Evolutionary conservation across 1,140 invertebrate genomes (phyloP).

Genomic region (Calosoma granatense): DNA sequence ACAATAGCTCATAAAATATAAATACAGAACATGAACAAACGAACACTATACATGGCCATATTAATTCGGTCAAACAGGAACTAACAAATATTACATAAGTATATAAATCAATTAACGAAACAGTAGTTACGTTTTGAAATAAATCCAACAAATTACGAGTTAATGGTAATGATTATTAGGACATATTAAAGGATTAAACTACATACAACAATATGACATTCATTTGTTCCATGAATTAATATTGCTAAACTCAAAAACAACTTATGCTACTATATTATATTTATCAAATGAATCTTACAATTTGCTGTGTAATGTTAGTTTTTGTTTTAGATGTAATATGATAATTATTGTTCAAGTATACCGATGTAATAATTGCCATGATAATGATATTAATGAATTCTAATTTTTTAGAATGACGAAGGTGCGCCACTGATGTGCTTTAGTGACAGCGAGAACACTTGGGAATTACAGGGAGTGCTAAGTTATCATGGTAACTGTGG

Average conservation of each 20-base stretch:
- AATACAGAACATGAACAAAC: too few relatives aligned
- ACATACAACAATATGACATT: neutral
- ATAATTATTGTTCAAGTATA: too few relatives aligned
- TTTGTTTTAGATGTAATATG: conserved; percentile 10
- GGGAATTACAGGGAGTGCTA: conserved; percentile 50
- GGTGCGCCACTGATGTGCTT: conserved; percentile 54
- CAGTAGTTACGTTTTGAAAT: too few relatives aligned
- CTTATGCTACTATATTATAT: neutral
- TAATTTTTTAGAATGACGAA: conserved; percentile 48
- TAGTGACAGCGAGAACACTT: conserved; percentile 38
- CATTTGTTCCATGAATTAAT: neutral
- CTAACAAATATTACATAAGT: too few relatives aligned
- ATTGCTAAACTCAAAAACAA: neutral
- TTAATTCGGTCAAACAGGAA: too few relatives aligned
- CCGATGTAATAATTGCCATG: too few relatives aligned
- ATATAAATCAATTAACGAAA: too few relatives aligned
- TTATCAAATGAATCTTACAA: too few relatives aligned
- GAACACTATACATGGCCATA: too few relatives aligned
- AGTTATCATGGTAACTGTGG: conserved; percentile 49
- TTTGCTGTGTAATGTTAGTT: conserved; percentile 8
- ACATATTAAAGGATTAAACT: neutral
- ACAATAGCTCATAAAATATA: too few relatives aligned
- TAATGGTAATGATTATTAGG: conserved; percentile 1
- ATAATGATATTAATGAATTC: conserved; percentile 16
- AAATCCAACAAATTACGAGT: conserved; percentile 10